Conservation (phyloP, 1,140 invertebrate species). For the Ctenoplectra terminalis region DNA sequence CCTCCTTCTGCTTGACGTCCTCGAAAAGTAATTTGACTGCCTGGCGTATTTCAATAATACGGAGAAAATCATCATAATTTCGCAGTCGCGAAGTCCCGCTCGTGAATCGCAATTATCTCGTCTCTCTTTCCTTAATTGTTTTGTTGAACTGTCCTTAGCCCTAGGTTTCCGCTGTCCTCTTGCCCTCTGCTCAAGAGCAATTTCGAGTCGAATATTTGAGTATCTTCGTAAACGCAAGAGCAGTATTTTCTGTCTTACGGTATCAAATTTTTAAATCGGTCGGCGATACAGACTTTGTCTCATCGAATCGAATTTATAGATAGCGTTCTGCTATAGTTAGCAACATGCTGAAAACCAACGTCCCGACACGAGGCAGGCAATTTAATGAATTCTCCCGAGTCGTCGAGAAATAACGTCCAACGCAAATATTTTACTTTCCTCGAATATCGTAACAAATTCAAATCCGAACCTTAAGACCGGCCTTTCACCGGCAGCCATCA, state of each 20-base stretch:
- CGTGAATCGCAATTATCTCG: constrained; percentile 42
- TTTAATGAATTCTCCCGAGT: constrained; percentile 18
- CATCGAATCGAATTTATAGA: too few relatives aligned
- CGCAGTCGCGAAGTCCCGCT: constrained; percentile 39
- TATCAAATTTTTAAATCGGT: not conserved
- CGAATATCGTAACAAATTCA: constrained; percentile 1
- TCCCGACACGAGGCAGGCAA: not conserved
- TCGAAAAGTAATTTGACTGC: constrained; percentile 37
- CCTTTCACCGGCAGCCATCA: not conserved
- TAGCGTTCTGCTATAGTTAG: not conserved
- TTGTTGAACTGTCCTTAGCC: constrained; percentile 32
- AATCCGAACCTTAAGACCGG: not conserved
- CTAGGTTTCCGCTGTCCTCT: not conserved
- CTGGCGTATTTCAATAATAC: constrained; percentile 50
- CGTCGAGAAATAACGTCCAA: constrained; percentile 10
- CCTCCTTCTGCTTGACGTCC: not conserved
- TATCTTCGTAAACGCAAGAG: not conserved
- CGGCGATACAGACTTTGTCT: too few relatives aligned
- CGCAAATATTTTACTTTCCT: constrained; percentile 36
- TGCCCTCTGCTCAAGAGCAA: not conserved
- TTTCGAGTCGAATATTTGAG: constrained; percentile 6
- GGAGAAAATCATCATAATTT: constrained; percentile 41
- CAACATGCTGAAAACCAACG: not conserved
- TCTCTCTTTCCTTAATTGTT: constrained; percentile 29
- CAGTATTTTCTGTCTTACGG: too few relatives aligned